Evolutionary conservation across 1,140 invertebrate species (phyloP), one percentile per base, ranked within the genome.

Genomic region (Coptotermes formosanus): DNA sequence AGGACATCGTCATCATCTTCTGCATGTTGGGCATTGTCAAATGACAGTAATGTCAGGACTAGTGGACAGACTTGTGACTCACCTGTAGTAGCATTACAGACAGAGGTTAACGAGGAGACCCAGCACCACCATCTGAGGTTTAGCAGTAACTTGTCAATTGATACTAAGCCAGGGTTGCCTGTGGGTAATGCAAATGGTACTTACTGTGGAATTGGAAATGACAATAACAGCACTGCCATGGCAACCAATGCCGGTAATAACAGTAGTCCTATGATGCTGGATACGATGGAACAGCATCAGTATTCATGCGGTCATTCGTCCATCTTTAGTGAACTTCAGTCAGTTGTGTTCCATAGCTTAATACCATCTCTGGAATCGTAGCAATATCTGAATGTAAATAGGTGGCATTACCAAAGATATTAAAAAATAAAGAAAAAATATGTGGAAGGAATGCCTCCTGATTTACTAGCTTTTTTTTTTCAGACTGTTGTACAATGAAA

Each of bases 291-390:
- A 25, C 48, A 86, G 38, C 86, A 85, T 6, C 83, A 87, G 52
- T 87, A 85, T 48, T 92, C 92, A 81, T 93, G 94, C 88, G 94
- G 94, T 75, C 94, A 95, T 88, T 92, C 94, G 86, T 94, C 94
- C 64, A 94, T 95, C 88, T 92, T 94, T 91, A 93, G 94, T 89
- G 94, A 95, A 88, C 93, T 95, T 85, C 94, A 94, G 89, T 94
- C 94, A 82, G 93, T 92, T 85, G 93, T 93, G 84, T 95, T 95
- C 89, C 94, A 95, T 89, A 94, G 93, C 90, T 91, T 95, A 84
- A 94, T 95, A 48, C 93, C 94, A 8, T 95, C 94, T 9, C 89
- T 95, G 88, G 94, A 95, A 89, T 94, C 94, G 90, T 95, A 93
- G 91, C 91, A 48, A 85, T 84, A 75, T 75, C 64, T 75, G 64